Base-by-base conservation (phyloP, 2,888 invertebrate species). In the Zeuzera pyrina region DNA sequence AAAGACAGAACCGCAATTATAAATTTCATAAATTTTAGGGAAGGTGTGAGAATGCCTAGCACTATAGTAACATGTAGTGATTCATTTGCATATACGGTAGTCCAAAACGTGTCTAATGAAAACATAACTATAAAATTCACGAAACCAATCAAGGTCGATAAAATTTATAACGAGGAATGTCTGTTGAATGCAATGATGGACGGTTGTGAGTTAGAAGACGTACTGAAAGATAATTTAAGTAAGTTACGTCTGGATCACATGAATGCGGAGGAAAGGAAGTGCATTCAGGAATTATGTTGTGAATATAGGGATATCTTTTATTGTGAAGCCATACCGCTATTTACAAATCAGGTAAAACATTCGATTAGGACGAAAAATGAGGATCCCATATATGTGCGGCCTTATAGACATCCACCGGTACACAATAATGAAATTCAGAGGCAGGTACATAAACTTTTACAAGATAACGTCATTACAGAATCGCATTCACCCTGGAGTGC, bases 401-500 rank as follows among this genome's bases (percentile, higher is more conserved):
- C 35, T 1, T 39, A 42, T 28, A 31, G 42, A 29, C 40, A 37
- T n/a, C 30, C 39, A n/a, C 38, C 30, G 2, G 16, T 10, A 2
- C 29, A 36, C 32, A 27, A 13, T 2, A 19, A 36, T 12, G 44
- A 47, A 35, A 42, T 45, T 12, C 37, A 42, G 15, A 31, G 15
- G 12, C 42, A 45, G 30, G 36, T 45, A 6, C 33, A 45, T 11
- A 41, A 47, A 34, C 12, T 45, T n/a, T 35, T 45, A 24, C 2
- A 40, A 3, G 35, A 44, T 6, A 39, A 47, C 16, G 29, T 43
- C 2, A 43, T 45, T 8, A 30, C 31, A 27, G 31, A 34, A 26
- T 37, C 37, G 1, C 15, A 33, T 16, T 45, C 47, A 1, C 50
- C 49, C 1, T 52, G 47, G 49, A 40, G 34, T 12, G 34, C 43